Conservation (phyloP, 2,797 vertebrate genomes). For the Parauchenoglanis ngamensis region DNA sequence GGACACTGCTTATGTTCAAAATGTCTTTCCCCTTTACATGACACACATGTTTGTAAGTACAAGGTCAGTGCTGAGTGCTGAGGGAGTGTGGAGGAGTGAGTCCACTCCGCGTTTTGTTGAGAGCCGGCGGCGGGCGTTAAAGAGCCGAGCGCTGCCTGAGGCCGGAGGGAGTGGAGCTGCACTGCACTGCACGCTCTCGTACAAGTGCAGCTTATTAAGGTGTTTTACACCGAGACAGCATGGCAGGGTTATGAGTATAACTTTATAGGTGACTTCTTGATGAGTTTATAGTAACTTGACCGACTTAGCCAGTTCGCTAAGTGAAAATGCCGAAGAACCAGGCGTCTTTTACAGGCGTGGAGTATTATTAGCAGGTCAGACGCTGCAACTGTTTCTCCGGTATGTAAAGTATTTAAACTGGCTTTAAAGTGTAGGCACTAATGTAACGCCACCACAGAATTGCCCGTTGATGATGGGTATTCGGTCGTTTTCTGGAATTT, state of each 20-base stretch:
- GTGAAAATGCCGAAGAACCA: constrained; percentile 71
- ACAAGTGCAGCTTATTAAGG: constrained; percentile 69
- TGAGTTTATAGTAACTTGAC: constrained; percentile 60
- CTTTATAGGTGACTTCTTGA: background rate
- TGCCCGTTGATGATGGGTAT: background rate
- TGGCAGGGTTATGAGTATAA: constrained; percentile 46
- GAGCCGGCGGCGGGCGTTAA: constrained; percentile 58
- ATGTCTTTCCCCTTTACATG: background rate
- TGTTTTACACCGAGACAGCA: constrained; percentile 58
- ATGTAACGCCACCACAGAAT: background rate
- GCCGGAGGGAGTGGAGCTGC: constrained; percentile 65
- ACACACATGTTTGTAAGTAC: no score
- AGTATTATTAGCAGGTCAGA: constrained; percentile 80
- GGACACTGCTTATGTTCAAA: background rate
- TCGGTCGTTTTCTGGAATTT: background rate
- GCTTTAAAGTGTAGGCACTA: constrained; percentile 47
- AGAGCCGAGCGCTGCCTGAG: constrained; percentile 63
- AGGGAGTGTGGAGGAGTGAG: background rate
- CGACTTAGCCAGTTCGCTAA: constrained; percentile 69
- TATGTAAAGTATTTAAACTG: constrained; percentile 79
- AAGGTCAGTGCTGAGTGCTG: no score
- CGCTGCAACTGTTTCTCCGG: constrained; percentile 77
- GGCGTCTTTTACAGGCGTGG: constrained; percentile 72
- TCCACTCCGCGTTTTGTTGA: constrained; percentile 74
- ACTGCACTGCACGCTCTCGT: constrained; percentile 66